Conservation (phyloP, 2,888 invertebrate genomes). For the Lissonota sp. region DNA sequence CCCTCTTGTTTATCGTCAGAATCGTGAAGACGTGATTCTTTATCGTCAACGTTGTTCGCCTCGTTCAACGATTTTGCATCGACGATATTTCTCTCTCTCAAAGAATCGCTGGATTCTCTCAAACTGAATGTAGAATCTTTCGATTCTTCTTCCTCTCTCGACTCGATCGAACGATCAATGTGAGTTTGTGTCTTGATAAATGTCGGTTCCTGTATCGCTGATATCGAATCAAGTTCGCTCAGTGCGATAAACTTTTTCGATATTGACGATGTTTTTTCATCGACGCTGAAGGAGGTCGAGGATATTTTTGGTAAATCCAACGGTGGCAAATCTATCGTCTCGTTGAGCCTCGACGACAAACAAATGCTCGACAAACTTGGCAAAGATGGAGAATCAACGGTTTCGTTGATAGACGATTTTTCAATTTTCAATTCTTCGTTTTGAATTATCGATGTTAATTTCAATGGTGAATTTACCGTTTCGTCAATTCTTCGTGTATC, state of each 20-base stretch:
- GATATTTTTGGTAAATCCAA: neutral
- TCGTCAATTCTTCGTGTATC: neutral
- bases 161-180: constrained; percentile 11
- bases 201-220: constrained; percentile 52
- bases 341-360: constrained; percentile 13
- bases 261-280: neutral
- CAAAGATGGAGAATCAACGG: neutral
- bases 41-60: neutral
- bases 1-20: constrained; percentile 8
- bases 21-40: constrained; percentile 19
- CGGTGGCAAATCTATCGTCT: constrained; percentile 2
- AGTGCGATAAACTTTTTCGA: constrained; percentile 8
- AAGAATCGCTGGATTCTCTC: neutral
- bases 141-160: constrained; percentile 1
- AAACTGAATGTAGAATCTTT: neutral
- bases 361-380: constrained; percentile 45
- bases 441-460: neutral
- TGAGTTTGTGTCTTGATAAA: constrained; percentile 46
- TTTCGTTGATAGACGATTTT: constrained; percentile 15
- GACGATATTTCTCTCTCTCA: neutral
- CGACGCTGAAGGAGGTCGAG: neutral
- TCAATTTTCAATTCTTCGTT: neutral
- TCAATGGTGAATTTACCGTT: neutral
- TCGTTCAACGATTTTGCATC: neutral
- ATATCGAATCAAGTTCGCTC: constrained; percentile 28